Evolutionary conservation across 2,888 invertebrate species (phyloP), one percentile per base, ranked within the genome.

Genomic region (Branchellion lobata): DNA sequence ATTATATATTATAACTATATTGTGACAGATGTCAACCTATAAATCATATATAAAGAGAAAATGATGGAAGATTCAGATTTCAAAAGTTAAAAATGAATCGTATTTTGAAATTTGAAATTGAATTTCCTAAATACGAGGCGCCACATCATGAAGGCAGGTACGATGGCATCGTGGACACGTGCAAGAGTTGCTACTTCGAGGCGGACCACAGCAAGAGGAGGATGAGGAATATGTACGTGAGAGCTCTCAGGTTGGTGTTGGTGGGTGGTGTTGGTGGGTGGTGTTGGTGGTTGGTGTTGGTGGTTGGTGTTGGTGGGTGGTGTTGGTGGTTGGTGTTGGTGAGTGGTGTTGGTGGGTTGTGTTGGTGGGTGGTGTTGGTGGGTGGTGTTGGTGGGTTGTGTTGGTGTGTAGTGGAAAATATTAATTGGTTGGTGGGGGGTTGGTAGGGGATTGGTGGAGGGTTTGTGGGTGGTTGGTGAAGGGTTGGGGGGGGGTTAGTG

Each of bases 151-250:
- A n/a, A 57, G 61, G 61, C 21, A 82, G 83, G 3, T 81, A 81
- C 36, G 83, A 83, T 74, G 83, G 83, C 31, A 76, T 83, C n/a
- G 83, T 83, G 31, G 83, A 83, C 77, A 83, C 83, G 47, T 82
- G 82, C 69, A 83, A 83, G 65, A 82, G 83, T 65, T 83, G 81
- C 53, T 83, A 82, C 78, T 83, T 83, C 74, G 83, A 83, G 76
- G 83, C 83, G 3, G 83, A 83, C 75, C 83, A 83, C 82, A 81
- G 73, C 77, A 81, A 81, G 36, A 57, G 83, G 68, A 80, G 81
- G 61, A 83, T 83, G 81, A 78, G 83, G 21, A 83, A 83, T 73
- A 81, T 83, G 74, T 83, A 83, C 81, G 83, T 83, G n/a, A 80
- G 83, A 75, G 83, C 82, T 21, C 79, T 83, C n/a, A 78, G 83